phyloP scores from a whole-genome alignment of 2,888 invertebrate genomes.

The Ypsolopha sequella region DNA sequence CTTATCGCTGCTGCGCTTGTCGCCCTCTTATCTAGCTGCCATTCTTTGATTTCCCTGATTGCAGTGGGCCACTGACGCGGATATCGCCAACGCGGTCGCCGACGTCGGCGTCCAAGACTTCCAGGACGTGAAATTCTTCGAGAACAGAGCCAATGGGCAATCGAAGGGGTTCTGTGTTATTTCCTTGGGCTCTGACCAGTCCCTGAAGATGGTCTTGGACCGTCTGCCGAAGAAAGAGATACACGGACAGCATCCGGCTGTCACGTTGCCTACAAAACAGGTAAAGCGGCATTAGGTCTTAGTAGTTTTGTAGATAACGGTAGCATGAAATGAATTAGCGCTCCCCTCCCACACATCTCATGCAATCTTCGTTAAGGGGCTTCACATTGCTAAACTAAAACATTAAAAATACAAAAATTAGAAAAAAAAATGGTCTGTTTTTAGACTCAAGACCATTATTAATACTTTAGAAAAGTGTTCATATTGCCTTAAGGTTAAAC shows the following conservation, averaged over 20 bases:
- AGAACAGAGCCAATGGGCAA: constrained; percentile 98
- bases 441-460: too few species aligned
- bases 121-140: constrained; percentile 98
- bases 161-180: constrained; percentile 98
- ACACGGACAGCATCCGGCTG: constrained; percentile 95
- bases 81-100: constrained; percentile 90
- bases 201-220: constrained; percentile 91
- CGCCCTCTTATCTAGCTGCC: not conserved
- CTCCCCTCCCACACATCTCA: too few species aligned
- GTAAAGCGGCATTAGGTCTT: constrained; percentile 59
- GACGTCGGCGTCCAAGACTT: constrained; percentile 93
- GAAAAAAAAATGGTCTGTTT: too few species aligned
- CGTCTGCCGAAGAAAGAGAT: constrained; percentile 95
- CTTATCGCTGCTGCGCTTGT: too few species aligned
- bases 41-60: constrained; percentile 51
- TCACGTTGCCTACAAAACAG: constrained; percentile 96
- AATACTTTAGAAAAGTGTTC: too few species aligned
- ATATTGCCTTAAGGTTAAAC: too few species aligned
- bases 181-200: constrained; percentile 92
- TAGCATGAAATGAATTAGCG: too few species aligned
- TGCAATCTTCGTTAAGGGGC: too few species aligned
- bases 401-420: too few species aligned
- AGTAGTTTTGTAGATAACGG: not conserved
- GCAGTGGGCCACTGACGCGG: constrained; percentile 98
- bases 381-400: too few species aligned